Conservation (phyloP, 1,140 invertebrate genomes). For the Laodelphax striatellus region DNA sequence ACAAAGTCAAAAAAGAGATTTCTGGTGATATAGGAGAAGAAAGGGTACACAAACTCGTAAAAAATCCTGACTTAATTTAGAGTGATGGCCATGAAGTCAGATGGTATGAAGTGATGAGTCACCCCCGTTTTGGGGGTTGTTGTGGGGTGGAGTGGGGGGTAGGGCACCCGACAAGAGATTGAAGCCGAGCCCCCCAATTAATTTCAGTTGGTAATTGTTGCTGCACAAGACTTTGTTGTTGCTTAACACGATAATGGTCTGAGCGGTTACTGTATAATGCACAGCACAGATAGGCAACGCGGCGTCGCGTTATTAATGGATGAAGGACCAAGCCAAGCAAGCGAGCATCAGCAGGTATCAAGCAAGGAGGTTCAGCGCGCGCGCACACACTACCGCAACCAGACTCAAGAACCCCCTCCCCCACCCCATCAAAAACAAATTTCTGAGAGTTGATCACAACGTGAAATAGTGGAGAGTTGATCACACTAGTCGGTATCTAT, state of each 20-base stretch:
- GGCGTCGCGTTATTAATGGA: not conserved
- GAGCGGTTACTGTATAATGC: not conserved
- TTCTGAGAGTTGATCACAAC: no score
- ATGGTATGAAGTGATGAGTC: no score
- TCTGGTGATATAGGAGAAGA: no score
- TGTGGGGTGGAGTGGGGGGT: not conserved
- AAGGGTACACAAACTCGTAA: no score
- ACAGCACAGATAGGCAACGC: not conserved
- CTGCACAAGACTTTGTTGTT: not conserved
- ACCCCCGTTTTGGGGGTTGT: no score
- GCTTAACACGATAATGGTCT: slow-evolving; percentile 1
- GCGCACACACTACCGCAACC: not conserved
- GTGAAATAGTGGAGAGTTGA: no score
- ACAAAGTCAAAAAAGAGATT: no score
- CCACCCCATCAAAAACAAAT: not conserved
- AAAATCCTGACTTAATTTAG: no score
- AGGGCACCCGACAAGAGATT: not conserved
- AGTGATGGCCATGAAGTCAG: no score
- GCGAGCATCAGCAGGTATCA: not conserved
- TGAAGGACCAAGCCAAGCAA: not conserved
- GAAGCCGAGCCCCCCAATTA: slow-evolving; percentile 1
- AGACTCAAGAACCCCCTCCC: not conserved
- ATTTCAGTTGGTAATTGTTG: not conserved
- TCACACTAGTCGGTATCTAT: no score
- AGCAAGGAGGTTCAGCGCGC: not conserved